Base-by-base conservation (phyloP, 2,113 vertebrate species). In the Ptyas mucosa region DNA sequence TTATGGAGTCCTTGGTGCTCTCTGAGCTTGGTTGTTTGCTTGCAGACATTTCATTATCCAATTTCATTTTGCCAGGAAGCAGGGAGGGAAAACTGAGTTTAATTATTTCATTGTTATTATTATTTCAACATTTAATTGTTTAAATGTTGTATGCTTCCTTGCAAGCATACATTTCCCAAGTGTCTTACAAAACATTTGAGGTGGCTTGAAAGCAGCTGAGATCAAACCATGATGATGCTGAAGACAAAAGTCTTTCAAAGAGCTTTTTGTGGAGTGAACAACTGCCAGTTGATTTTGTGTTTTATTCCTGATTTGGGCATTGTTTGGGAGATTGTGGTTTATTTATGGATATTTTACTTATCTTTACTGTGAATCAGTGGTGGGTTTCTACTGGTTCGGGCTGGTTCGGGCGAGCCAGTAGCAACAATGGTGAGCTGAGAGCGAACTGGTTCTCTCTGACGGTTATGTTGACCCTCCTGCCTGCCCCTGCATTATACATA, bases 71-170 rank as follows among this genome's bases (percentile, higher is more conserved):
- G 49, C 12, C 5, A 61, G 24, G 24, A 61, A 61, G 24, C 9
- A 3, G 3, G 1, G 20, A 1, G 3, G 9, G 3, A 3, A 10
- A 0, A 1, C 6, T 61, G 24, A 9, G 24, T 61, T 64, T 64
- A 64, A 64, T 64, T 64, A 29, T 64, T 64, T 64, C 26, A 64
- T 26, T 64, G 58, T 64, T 64, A 49, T 49, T 6, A 49, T 49
- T 49, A 49, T 49, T 49, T 49, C 46, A 49, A 49, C 46, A 29
- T 64, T 29, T 64, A 26, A 64, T 26, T 64, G 58, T 64, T 64
- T 29, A 29, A 64, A 64, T 64, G 5, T 34, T 75, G n/a, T 75
- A 75, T 75, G n/a, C n/a, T 34, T 75, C 64, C n/a, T 75, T 34
- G 64, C n/a, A 75, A 75, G 18, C n/a, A 46, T 46, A 46, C 43